A percentile compares a stretch with the other conserved stretches of the same genome.
Evolutionary conservation across 2,113 vertebrate genomes (phyloP).

Genomic region (Datnioides undecimradiatus): DNA sequence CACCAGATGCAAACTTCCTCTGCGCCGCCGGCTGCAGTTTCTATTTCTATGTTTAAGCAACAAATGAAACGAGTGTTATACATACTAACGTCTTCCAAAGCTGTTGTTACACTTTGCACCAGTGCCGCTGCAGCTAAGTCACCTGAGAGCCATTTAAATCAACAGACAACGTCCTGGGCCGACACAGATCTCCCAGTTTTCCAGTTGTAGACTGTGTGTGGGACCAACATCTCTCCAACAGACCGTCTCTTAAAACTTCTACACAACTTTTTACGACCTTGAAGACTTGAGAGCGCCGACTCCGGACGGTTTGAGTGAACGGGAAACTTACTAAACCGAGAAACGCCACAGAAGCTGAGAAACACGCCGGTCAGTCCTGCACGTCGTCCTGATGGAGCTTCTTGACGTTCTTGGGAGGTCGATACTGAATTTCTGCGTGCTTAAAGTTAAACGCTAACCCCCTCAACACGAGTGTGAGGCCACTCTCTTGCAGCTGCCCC

Average conservation of each 20-base stretch:
- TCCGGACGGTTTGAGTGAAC: background rate
- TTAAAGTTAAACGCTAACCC: constrained; percentile 1
- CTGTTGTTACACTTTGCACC: too few relatives aligned
- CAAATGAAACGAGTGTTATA: too few relatives aligned
- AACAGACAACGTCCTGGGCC: background rate
- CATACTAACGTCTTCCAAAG: too few relatives aligned
- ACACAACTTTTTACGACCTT: background rate
- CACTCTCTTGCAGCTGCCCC: background rate
- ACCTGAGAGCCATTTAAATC: too few relatives aligned
- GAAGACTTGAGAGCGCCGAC: background rate
- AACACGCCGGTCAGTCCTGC: background rate
- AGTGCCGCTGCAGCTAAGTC: too few relatives aligned
- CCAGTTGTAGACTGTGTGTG: too few relatives aligned
- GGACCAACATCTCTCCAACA: too few relatives aligned
- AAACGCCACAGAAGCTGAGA: background rate
- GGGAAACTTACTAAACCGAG: background rate
- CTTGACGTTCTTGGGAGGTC: background rate
- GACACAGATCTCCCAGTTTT: background rate
- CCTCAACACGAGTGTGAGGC: background rate
- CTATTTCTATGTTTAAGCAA: too few relatives aligned
- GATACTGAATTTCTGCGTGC: background rate
- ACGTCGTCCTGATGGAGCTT: background rate
- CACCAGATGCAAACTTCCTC: too few relatives aligned
- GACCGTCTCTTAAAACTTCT: background rate
- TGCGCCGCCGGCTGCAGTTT: too few relatives aligned